Base-by-base conservation (phyloP, 1,140 invertebrate genomes). In the Onthophagus taurus region DNA sequence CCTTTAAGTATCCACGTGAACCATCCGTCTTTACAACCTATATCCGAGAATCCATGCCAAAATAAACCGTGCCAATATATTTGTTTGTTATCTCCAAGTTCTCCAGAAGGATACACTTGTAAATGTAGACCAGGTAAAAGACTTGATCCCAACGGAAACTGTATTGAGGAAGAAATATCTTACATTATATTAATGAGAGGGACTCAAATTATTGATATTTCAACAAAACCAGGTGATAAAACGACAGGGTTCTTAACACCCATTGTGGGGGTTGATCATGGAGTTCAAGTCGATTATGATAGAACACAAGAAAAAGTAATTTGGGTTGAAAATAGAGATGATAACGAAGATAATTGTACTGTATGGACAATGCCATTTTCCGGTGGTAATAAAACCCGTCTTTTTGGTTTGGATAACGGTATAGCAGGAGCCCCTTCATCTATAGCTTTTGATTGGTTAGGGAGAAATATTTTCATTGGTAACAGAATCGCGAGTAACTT, bases 371-470 rank as follows among this genome's bases (percentile, higher is more conserved):
- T 87, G 49, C 81, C 83, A 1, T 81, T 95, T 35, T 81, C 80
- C 31, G 89, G 88, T 9, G 89, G 89, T 2, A 95, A 95, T 51
- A 81, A 81, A 59, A 86, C 84, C 0, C 80, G 86, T 55, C 86
- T 97, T 58, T 73, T 93, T 0, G 78, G 77, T 55, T 55, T 75
- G 0, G 83, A 89, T 44, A 76, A 76, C 4, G 89, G 90, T 5
- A 78, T 96, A 20, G 82, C 96, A 18, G 93, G 94, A 0, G 81
- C 89, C 0, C 89, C 93, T 1, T 89, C 89, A 31, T 78, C 87
- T 1, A 78, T 98, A 20, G 93, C 93, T 0, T 87, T 96, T 58
- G 95, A 98, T 61, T 97, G 94, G 93, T 72, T 97, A 19, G 92
- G 93, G 6, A 71, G 92, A 26, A 99, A 98, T 67, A 61, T 99